These are phyloP conservation scores for Cheilosia soror DNA, from an alignment of 2,888 invertebrate genomes.

Conservation along the genomic window DNA sequence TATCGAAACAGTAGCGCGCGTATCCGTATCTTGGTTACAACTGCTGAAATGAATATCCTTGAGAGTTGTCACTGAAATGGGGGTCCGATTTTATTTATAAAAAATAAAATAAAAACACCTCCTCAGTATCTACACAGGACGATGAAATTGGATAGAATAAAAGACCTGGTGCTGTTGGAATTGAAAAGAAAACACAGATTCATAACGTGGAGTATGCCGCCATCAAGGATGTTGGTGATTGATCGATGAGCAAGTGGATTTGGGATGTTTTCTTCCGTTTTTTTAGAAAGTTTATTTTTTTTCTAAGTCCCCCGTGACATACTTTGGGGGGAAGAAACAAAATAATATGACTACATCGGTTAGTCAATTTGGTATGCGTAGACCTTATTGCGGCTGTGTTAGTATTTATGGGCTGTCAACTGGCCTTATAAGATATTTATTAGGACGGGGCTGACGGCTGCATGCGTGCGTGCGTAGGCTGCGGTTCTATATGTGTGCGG, in stretches of 20 bases:
- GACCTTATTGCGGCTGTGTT: slow-evolving; percentile 60
- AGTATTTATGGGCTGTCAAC: slow-evolving; percentile 75
- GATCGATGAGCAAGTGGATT: slow-evolving; percentile 74
- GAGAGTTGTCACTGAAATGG: slow-evolving; percentile 53
- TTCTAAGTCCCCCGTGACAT: slow-evolving; percentile 45
- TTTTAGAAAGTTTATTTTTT: slow-evolving; percentile 41
- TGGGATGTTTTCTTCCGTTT: slow-evolving; percentile 38
- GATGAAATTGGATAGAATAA: slow-evolving; percentile 40
- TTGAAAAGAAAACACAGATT: slow-evolving; percentile 55
- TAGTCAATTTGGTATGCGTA: slow-evolving; percentile 50
- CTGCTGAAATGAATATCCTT: slow-evolving; percentile 72
- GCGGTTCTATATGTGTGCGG: slow-evolving; percentile 16
- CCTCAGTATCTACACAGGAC: slow-evolving; percentile 29
- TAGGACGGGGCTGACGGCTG: slow-evolving; percentile 55
- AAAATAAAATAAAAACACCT: not conserved
- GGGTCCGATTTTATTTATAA: slow-evolving; percentile 53
- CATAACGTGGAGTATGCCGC: slow-evolving; percentile 50
- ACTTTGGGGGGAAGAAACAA: slow-evolving; percentile 38
- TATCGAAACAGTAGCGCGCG: slow-evolving; percentile 41
- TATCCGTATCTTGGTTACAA: slow-evolving; percentile 33
- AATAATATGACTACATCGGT: slow-evolving; percentile 64
- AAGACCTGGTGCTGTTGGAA: slow-evolving; percentile 32
- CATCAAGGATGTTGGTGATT: slow-evolving; percentile 71
- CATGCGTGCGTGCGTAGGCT: slow-evolving; percentile 46
- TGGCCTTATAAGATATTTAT: slow-evolving; percentile 73